A percentile compares a stretch with the other conserved stretches of the same genome.
These are phyloP conservation scores for Hemitrygon akajei DNA, from an alignment of 2,797 vertebrate species.

Conservation along the genomic window DNA sequence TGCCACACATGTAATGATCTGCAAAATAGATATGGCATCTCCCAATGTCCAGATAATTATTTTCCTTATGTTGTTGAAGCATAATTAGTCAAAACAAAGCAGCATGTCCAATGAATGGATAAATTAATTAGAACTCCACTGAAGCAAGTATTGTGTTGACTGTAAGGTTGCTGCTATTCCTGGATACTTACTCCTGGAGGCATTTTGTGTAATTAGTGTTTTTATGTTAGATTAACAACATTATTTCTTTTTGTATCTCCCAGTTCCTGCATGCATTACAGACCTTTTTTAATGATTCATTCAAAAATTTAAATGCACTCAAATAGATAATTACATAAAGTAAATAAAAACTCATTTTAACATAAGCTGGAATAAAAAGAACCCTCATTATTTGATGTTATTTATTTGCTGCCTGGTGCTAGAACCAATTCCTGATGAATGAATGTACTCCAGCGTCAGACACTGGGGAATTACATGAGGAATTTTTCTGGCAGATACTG, in stretches of 20 bases:
- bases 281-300: not conserved
- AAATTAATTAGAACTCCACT: not conserved
- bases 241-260: not conserved
- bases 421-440: not conserved
- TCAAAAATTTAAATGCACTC: not conserved
- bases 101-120: not conserved
- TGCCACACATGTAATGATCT: not conserved
- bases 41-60: not conserved
- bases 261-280: too few species aligned
- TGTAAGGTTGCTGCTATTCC: not conserved
- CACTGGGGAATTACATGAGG: too few species aligned
- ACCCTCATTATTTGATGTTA: not conserved
- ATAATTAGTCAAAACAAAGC: not conserved
- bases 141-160: not conserved
- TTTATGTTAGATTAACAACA: not conserved
- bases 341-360: too few species aligned
- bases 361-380: not conserved
- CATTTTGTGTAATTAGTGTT: not conserved
- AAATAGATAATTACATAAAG: not conserved
- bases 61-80: not conserved
- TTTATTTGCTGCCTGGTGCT: not conserved
- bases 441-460: not conserved
- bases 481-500: too few species aligned
- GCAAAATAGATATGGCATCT: not conserved
- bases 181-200: not conserved